Conservation (phyloP, 2,113 vertebrate genomes). For the Callionymus lyra region DNA sequence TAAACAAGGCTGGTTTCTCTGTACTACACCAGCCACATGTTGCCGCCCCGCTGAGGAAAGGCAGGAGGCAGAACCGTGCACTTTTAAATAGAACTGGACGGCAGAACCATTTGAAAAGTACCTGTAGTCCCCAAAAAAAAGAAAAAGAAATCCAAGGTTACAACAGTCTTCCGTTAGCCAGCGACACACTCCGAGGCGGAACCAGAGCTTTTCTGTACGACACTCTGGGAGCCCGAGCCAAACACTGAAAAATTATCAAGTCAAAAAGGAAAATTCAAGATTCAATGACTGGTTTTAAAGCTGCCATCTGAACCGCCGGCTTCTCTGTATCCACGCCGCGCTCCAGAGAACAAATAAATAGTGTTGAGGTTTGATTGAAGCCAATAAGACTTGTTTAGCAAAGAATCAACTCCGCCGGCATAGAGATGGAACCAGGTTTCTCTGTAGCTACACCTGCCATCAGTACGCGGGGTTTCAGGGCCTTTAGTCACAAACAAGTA, state of each 20-base stretch:
- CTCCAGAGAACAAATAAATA: conserved; percentile 85
- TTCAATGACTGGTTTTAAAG: conserved; percentile 58
- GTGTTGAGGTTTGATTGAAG: conserved; percentile 61
- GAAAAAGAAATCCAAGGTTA: no score
- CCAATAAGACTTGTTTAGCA: conserved; percentile 64
- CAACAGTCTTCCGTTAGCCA: conserved; percentile 57
- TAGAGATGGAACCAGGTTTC: conserved; percentile 70
- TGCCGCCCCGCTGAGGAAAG: conserved; percentile 39
- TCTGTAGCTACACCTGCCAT: conserved; percentile 80
- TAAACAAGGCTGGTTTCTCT: conserved; percentile 96
- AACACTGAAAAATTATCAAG: conserved; percentile 67
- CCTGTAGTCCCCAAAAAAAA: conserved; percentile 29
- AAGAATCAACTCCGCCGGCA: conserved; percentile 39
- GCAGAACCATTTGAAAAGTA: conserved; percentile 44
- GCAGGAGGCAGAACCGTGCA: conserved; percentile 35
- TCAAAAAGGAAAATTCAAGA: conserved; percentile 48
- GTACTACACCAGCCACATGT: conserved; percentile 88
- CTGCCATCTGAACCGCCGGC: conserved; percentile 76
- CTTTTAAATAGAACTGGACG: conserved; percentile 22
- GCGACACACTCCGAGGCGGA: conserved; percentile 55
- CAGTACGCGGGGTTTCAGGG: conserved; percentile 50
- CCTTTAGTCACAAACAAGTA: conserved; percentile 34
- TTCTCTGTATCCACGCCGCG: conserved; percentile 86
- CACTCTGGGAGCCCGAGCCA: conserved; percentile 72
- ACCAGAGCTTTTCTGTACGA: conserved; percentile 84